These are phyloP conservation scores for Nannobrachium achirus DNA, from an alignment of 2,113 vertebrate species.

Conservation along the genomic window DNA sequence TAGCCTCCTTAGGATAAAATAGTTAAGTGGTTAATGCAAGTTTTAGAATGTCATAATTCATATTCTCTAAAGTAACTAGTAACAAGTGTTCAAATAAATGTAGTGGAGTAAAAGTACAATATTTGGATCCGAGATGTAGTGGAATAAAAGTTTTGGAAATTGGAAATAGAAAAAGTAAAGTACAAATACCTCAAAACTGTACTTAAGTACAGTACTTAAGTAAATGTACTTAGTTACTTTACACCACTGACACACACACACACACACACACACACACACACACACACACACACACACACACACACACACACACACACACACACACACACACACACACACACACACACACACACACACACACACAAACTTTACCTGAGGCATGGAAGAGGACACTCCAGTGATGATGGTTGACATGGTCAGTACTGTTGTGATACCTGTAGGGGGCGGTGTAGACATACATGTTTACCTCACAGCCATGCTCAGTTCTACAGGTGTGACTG, in stretches of 20 bases:
- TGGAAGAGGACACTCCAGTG: slow-evolving; percentile 89
- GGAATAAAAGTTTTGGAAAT: no score
- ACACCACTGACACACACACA: slow-evolving; percentile 10
- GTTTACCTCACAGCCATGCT: background rate
- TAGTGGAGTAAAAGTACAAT: no score
- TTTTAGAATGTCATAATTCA: no score
- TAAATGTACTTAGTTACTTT: no score
- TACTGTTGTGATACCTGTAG: slow-evolving; percentile 89
- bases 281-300: background rate
- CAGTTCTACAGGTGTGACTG: background rate
- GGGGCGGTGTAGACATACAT: background rate
- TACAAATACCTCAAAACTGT: no score
- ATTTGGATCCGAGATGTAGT: no score
- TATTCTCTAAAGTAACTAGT: no score
- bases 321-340: background rate
- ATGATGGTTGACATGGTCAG: slow-evolving; percentile 94
- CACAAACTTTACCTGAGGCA: slow-evolving; percentile 81
- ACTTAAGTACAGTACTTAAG: no score
- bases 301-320: background rate
- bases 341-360: background rate
- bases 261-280: slow-evolving; percentile 1
- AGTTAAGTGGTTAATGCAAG: no score
- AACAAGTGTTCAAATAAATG: no score
- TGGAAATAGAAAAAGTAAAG: no score
- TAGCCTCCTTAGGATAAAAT: no score